A percentile compares a stretch with the other conserved stretches of the same genome.
Evolutionary conservation across 1,140 invertebrate species (phyloP).

Genomic region (Drosophila ogumai): DNA sequence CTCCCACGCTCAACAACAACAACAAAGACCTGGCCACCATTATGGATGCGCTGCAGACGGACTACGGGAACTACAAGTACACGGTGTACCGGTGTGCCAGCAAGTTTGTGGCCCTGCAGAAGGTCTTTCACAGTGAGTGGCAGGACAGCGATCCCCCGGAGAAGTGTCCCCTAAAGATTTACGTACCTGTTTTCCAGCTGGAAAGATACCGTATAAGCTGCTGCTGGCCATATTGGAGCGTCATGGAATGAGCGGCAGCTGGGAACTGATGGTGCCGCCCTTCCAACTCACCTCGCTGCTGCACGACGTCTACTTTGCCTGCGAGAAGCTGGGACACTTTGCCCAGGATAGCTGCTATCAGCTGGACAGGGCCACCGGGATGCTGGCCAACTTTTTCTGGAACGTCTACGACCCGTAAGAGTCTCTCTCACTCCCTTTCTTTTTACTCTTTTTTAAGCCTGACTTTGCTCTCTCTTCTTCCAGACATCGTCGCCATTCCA

Average conservation of each 20-base stretch:
- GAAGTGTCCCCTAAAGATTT: neutral
- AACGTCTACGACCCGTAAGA: conserved; percentile 81
- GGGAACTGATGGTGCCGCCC: conserved; percentile 76
- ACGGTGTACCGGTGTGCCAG: conserved; percentile 81
- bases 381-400: conserved; percentile 81
- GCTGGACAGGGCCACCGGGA: conserved; percentile 57
- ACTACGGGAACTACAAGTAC: conserved; percentile 75
- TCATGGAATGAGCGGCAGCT: conserved; percentile 64
- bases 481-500: conserved; percentile 73
- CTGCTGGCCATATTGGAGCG: conserved; percentile 74
- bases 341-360: conserved; percentile 53
- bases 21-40: conserved; percentile 64
- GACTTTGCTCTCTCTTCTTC: neutral
- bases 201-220: conserved; percentile 75
- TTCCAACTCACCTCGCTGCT: conserved; percentile 79
- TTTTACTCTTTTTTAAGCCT: neutral
- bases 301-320: conserved; percentile 79
- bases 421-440: neutral
- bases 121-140: conserved; percentile 76
- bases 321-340: conserved; percentile 79
- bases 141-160: neutral
- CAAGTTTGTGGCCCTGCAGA: conserved; percentile 75
- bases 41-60: conserved; percentile 60
- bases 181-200: conserved; percentile 47
- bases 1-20: conserved; percentile 4